Evolutionary conservation across 2,888 invertebrate species (phyloP).

Genomic region (Cristatella mucedo): DNA sequence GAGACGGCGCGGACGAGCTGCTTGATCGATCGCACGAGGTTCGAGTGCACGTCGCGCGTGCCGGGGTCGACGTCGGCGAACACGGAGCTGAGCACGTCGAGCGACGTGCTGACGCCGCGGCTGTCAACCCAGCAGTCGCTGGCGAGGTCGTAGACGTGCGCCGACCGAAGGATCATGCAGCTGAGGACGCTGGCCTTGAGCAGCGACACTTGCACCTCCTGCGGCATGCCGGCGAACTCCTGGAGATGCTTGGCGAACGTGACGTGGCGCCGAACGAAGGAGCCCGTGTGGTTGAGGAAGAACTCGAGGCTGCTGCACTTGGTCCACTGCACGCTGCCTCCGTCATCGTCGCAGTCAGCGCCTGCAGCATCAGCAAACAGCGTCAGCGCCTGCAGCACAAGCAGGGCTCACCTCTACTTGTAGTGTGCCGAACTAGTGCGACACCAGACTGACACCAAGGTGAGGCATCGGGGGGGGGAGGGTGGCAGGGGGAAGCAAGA

Average conservation of each 20-base stretch:
- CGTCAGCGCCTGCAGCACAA: no score
- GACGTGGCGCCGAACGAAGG: constrained; percentile 64
- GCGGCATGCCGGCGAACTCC: constrained; percentile 80
- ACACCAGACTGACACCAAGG: no score
- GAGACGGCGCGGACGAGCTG: constrained; percentile 56
- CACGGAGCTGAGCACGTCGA: constrained; percentile 76
- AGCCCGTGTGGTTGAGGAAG: constrained; percentile 52
- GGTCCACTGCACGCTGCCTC: no score
- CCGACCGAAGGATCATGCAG: no score
- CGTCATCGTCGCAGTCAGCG: no score
- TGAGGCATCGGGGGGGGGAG: no score
- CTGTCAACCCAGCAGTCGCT: constrained; percentile 66
- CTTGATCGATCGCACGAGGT: constrained; percentile 29
- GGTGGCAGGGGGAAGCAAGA: no score
- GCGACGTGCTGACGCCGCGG: constrained; percentile 60
- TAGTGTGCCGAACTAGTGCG: no score
- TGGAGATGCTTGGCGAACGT: constrained; percentile 46
- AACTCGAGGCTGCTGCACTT: no score
- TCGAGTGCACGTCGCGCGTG: constrained; percentile 30
- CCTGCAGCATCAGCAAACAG: no score
- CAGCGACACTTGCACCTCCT: constrained; percentile 75
- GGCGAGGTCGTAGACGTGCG: constrained; percentile 74
- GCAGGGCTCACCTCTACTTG: no score
- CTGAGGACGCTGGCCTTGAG: constrained; percentile 72
- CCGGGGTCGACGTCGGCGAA: constrained; percentile 40